These are phyloP conservation scores for Darevskia mixta DNA, from an alignment of 2,797 vertebrate genomes.

Conservation along the genomic window DNA sequence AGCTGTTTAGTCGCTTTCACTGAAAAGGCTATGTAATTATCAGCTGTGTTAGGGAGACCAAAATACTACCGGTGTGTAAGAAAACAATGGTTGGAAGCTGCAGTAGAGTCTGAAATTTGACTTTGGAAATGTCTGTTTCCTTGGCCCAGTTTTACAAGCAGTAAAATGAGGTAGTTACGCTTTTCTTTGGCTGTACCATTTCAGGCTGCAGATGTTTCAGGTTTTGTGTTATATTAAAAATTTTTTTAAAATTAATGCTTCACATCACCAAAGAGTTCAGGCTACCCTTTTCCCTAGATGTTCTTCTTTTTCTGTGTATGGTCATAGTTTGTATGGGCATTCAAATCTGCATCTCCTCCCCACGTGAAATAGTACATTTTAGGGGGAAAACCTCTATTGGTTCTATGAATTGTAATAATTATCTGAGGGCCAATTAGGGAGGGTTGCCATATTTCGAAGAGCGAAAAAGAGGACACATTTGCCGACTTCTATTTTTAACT, in stretches of 20 bases:
- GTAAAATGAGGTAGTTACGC: not conserved
- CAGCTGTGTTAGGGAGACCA: slow-evolving; percentile 50
- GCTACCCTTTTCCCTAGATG: not conserved
- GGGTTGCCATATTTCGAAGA: not conserved
- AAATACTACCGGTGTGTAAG: slow-evolving; percentile 65
- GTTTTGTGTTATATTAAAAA: not conserved
- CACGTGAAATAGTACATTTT: not conserved
- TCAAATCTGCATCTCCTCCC: not conserved
- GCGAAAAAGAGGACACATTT: too few relatives aligned
- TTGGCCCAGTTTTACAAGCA: not conserved
- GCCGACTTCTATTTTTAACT: too few relatives aligned
- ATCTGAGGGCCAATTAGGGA: too few relatives aligned
- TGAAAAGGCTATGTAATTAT: slow-evolving; percentile 60
- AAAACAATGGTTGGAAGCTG: slow-evolving; percentile 53
- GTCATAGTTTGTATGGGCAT: not conserved
- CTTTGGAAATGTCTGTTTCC: slow-evolving; percentile 39
- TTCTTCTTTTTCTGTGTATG: not conserved
- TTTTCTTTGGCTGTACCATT: not conserved
- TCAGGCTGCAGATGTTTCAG: not conserved
- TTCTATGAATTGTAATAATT: not conserved
- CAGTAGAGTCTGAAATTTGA: slow-evolving; percentile 39
- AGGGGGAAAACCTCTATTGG: too few relatives aligned
- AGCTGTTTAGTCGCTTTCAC: slow-evolving; percentile 53
- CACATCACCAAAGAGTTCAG: not conserved
- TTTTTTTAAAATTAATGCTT: not conserved